Percentiles rank a stretch among this genome's conserved stretches.
phyloP scores from a whole-genome alignment of 2,797 vertebrate genomes.

The Graptemys geographica region DNA sequence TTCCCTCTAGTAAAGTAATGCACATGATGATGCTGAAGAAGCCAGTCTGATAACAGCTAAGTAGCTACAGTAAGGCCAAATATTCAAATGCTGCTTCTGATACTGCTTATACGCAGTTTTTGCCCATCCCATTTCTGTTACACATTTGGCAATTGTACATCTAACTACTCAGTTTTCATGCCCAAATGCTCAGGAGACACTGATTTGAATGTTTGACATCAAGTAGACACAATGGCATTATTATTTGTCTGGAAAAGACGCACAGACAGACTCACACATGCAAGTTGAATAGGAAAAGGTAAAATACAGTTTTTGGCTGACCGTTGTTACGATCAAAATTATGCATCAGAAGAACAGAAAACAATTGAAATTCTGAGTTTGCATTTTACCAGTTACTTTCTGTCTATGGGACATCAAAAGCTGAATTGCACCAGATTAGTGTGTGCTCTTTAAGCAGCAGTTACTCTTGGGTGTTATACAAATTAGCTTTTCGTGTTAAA shows the following conservation, averaged over 20 bases:
- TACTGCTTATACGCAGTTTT: not conserved
- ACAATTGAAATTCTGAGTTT: not conserved
- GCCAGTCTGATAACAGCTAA: not conserved
- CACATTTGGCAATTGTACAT: not conserved
- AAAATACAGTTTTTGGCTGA: not conserved
- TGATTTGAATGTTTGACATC: not conserved
- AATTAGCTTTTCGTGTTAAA: conserved; percentile 3
- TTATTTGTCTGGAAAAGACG: not conserved
- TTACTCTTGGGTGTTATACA: not conserved
- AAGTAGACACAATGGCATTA: not conserved
- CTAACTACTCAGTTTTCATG: not conserved
- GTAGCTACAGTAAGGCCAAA: not conserved
- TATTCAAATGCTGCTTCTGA: not conserved
- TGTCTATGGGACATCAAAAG: not conserved
- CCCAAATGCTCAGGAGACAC: not conserved
- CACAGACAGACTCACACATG: not conserved
- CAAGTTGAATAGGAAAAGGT: not conserved
- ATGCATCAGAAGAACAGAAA: conserved; percentile 29
- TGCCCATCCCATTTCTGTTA: not conserved
- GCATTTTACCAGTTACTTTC: not conserved
- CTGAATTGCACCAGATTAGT: not conserved
- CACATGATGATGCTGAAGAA: not conserved
- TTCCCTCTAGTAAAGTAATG: conserved; percentile 32
- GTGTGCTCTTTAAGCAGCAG: not conserved
- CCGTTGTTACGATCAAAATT: conserved; percentile 38